A percentile compares a stretch with the other conserved stretches of the same genome.
phyloP scores from a whole-genome alignment of 2,113 vertebrate species.

The Choloepus hoffmanni region DNA sequence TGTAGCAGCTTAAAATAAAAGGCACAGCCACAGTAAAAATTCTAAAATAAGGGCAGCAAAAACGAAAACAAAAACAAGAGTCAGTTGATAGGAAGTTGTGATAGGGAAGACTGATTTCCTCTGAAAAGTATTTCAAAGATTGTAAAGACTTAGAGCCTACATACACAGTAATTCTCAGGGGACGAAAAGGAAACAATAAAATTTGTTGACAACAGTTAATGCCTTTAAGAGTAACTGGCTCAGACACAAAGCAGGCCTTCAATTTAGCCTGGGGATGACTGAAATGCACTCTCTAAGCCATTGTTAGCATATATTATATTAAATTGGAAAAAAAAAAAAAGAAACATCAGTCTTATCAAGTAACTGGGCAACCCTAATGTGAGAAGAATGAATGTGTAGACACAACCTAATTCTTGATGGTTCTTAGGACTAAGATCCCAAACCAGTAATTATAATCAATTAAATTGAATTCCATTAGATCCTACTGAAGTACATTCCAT shows the following conservation, averaged over 20 bases:
- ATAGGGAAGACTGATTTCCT: slow-evolving; percentile 8
- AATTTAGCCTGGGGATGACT: neutral
- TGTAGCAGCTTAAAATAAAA: slow-evolving; percentile 52
- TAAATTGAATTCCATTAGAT: neutral
- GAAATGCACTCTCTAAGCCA: neutral
- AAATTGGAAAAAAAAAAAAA: neutral
- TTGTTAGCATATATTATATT: neutral
- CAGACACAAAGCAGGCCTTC: slow-evolving; percentile 59
- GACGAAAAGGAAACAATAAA: slow-evolving; percentile 70
- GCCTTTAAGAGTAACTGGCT: slow-evolving; percentile 70
- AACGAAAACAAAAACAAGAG: slow-evolving; percentile 13
- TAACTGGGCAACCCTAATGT: neutral
- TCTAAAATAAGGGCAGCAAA: slow-evolving; percentile 45
- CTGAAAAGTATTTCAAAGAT: slow-evolving; percentile 57
- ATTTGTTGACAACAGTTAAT: slow-evolving; percentile 77
- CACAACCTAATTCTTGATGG: slow-evolving; percentile 40
- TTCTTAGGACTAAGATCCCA: slow-evolving; percentile 17
- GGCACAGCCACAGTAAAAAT: neutral
- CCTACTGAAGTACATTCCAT: neutral
- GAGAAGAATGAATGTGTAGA: neutral
- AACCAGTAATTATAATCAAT: neutral
- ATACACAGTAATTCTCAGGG: slow-evolving; percentile 61
- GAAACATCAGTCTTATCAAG: neutral
- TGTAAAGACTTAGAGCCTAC: slow-evolving; percentile 29
- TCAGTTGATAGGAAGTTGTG: neutral